These are phyloP conservation scores for Poeciliopsis turrubarensis DNA, from an alignment of 2,113 vertebrate species.

Conservation along the genomic window DNA sequence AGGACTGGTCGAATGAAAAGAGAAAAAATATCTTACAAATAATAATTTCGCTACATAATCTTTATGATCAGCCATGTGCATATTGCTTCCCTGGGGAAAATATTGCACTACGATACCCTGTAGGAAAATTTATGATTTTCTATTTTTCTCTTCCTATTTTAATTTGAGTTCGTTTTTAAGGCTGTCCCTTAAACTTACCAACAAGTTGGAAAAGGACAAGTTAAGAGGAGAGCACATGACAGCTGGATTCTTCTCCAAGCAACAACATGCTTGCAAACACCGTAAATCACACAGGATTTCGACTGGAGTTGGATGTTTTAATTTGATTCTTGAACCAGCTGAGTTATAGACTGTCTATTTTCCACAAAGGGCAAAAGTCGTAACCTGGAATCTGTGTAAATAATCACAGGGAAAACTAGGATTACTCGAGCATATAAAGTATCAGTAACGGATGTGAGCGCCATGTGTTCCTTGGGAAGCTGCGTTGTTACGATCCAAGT, in stretches of 20 bases:
- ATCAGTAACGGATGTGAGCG: constrained; percentile 55
- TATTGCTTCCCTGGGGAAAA: too few species aligned
- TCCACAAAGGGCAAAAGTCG: constrained; percentile 37
- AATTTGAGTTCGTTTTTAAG: constrained; percentile 23
- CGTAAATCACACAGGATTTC: constrained; percentile 50
- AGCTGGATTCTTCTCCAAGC: constrained; percentile 24
- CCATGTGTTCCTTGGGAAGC: constrained; percentile 66
- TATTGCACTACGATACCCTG: too few species aligned
- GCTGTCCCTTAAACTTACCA: constrained; percentile 29
- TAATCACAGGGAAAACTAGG: constrained; percentile 66
- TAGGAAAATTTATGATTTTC: too few species aligned
- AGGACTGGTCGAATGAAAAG: too few species aligned
- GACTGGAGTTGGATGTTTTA: constrained; percentile 50
- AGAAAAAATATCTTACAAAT: too few species aligned
- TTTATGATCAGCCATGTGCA: too few species aligned
- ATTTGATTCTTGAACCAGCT: constrained; percentile 37
- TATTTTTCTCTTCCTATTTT: too few species aligned
- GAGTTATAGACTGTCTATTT: constrained; percentile 59
- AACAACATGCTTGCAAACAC: constrained; percentile 43
- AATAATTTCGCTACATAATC: too few species aligned
- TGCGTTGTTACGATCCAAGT: constrained; percentile 53
- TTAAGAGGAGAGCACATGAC: neutral
- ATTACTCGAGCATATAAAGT: constrained; percentile 50
- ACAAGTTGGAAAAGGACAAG: neutral
- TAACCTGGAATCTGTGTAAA: constrained; percentile 65